These are phyloP conservation scores for Macrochelys suwanniensis DNA, from an alignment of 2,797 vertebrate genomes.

Conservation along the genomic window DNA sequence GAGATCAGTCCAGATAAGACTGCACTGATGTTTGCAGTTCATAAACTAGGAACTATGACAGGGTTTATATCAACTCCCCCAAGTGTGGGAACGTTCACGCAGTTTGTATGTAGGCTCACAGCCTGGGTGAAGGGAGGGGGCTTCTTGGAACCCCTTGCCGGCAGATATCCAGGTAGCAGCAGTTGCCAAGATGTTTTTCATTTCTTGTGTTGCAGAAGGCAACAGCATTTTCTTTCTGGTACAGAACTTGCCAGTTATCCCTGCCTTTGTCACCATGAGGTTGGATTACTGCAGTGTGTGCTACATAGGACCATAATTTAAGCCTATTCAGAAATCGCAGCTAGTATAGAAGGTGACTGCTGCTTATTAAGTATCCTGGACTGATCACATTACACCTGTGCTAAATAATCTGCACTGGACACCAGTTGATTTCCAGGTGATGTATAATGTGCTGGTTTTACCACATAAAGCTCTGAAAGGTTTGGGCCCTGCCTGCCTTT, in stretches of 20 bases:
- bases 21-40: neutral
- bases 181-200: neutral
- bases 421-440: neutral
- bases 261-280: neutral
- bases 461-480: neutral
- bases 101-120: neutral
- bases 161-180: neutral
- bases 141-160: neutral
- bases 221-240: neutral
- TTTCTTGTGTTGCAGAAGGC: neutral
- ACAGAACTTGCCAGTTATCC: neutral
- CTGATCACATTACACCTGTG: neutral
- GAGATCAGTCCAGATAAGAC: neutral
- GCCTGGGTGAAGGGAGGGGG: neutral
- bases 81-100: neutral
- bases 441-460: neutral
- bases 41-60: neutral
- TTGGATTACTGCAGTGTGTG: neutral
- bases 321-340: neutral
- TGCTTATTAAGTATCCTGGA: neutral
- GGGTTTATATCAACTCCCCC: neutral
- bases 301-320: neutral
- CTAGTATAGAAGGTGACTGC: neutral
- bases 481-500: neutral
- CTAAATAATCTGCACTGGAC: neutral